Base-by-base conservation (phyloP, 2,113 vertebrate genomes). In the Epinephelus fuscoguttatus region DNA sequence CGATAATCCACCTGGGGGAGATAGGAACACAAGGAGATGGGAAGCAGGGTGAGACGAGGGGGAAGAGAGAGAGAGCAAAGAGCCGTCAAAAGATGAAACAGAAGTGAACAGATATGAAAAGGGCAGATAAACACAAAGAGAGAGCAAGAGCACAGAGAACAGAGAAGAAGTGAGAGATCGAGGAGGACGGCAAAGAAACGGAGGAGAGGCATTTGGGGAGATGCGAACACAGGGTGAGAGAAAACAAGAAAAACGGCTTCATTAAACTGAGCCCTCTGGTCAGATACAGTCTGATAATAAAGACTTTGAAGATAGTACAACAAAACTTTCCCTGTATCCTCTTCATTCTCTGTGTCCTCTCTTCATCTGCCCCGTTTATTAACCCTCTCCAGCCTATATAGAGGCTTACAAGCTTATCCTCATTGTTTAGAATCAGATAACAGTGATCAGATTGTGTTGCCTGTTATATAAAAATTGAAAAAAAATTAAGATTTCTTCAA, bases 1-100 rank as follows among this genome's bases (percentile, higher is more conserved):
- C 93, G 92, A 66, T 94, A 94, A 85, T 94, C 93, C 92, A 94
- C 93, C 93, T 94, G 85, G 30, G 77, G 71, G 78, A 80, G 73
- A 72, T 2, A 25, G 25, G 62, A 62, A 37, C 21, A 56, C 23
- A 40, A 71, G 75, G 50, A 74, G n/a, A 81, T 6, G 33, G 47
- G 42, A 57, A 57, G 71, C 4, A 4, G 57, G 63, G 15, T 47
- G 69, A 83, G 42, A 33, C 6, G 15, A 42, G 49, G n/a, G 45
- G 33, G 15, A 15, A 14, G 59, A 4, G 30, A 4, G 30, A 40
- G 15, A 23, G 13, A 0, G 2, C 49, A 78, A 74, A 56, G 60
- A 76, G 80, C 23, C 55, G 13, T 56, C 33, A 72, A n/a, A 64
- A 81, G 75, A 89, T 79, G 71, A 83, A 80, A 86, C 63, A 61